Base-by-base conservation (phyloP, 1,140 invertebrate genomes). In the Zaprionus ghesquierei region DNA sequence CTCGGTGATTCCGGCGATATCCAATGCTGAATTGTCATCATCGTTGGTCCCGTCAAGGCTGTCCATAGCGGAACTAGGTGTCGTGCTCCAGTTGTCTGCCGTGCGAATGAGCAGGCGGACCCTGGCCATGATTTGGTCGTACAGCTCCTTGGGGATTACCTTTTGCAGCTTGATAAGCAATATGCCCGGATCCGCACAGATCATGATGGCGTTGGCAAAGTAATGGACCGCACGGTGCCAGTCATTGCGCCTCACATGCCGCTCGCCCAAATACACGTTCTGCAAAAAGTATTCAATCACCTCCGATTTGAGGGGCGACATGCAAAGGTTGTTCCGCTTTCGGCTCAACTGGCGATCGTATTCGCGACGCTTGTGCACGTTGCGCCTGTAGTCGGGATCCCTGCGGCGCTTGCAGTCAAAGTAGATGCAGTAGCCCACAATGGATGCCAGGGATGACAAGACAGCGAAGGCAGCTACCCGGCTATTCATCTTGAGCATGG, bases 361-460 rank as follows among this genome's bases (percentile, higher is more conserved):
- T 10, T 53, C 23, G 10, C 72, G 60, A 5, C 68, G 72, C 31
- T 64, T 46, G 5, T 64, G 60, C 2, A 70, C 25, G 3, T 23
- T 62, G 1, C 35, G 29, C 12, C 13, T 64, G 10, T 64, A 64
- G 0, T 49, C 18, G 1, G 55, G 60, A 64, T 71, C 60, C 5
- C 15, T 54, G 35, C 68, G 61, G 6, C 72, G 72, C 35, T 60
- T 63, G 5, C 12, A 18, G 27, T 75, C 72, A 8, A 55, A 64
- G n/a, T 64, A 75, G 4, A 75, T 54, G 35, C 68, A 75, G 23
- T 70, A 75, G 5, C 72, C 38, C 4, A 64, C 31, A 60, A 64
- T 31, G 1, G 35, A 41, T 2, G 55, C 68, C 27, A 65, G 22
- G 6, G 68, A 20, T 49, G 72, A 46, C 29, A 69, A 27, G 25